Base-by-base conservation (phyloP, 2,797 vertebrate species). In the Thaleichthys pacificus region DNA sequence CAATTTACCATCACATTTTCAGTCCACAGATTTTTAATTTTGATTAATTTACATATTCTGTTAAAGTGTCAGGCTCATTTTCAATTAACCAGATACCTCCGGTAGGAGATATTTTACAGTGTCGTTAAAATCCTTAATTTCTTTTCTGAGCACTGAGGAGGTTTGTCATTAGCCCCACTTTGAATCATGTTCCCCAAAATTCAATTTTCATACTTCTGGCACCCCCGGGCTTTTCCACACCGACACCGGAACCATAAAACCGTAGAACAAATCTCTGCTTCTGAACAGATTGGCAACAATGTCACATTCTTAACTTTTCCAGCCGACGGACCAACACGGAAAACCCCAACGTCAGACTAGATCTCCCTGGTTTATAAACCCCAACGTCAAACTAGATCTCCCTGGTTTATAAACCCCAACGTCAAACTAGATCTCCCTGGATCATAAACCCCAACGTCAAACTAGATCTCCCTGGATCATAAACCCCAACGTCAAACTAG, bases 91-190 rank as follows among this genome's bases (percentile, higher is more conserved):
- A 28, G 30, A 69, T 58, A 8, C 22, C 14, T 54, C 7, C 61
- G 2, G 26, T 28, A 51, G 19, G 30, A 6, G 24, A 65, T 21
- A n/a, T 70, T 57, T 56, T 32, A 30, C 22, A n/a, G 57, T 17
- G 11, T 30, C 8, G 14, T 62, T 58, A 11, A 70, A 61, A 47
- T 61, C 35, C 21, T 47, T 32, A 62, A 62, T 49, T n/a, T 49
- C 11, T 15, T 21, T 51, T 70, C 22, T 28, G 22, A 19, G 38
- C 22, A 69, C 60, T 63, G 38, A 63, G n/a, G 28, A 11, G n/a
- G 21, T 63, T 71, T n/a, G 35, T 17, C 68, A 61, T 61, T 47
- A 21, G 68, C 6, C 26, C 22, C 30, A 63, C 69, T 6, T 51
- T 71, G 47, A 63, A 14, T 35, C 62, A 64, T 56, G 19, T 19